Conservation (phyloP, 2,888 invertebrate species). For the Hyposoter dolosus region DNA sequence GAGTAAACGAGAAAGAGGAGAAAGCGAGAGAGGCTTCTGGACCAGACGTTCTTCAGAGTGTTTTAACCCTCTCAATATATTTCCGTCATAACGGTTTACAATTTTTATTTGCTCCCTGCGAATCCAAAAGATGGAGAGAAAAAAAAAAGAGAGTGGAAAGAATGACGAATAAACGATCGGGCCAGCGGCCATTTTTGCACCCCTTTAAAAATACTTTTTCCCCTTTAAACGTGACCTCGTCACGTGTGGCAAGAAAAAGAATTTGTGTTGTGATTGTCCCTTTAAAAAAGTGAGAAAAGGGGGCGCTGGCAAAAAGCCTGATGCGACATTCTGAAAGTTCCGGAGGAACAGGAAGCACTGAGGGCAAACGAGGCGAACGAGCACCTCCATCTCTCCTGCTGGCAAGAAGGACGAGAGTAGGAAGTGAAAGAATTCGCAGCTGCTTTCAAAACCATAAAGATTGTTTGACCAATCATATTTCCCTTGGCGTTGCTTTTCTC, state of each 20-base stretch:
- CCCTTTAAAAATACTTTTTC: constrained; percentile 9
- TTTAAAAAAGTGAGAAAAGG: constrained; percentile 45
- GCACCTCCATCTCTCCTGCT: not conserved
- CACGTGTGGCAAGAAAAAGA: constrained; percentile 24
- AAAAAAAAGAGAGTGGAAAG: not conserved
- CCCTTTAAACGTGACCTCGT: constrained; percentile 53
- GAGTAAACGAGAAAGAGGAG: constrained; percentile 37
- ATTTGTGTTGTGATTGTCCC: constrained; percentile 30
- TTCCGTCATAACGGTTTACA: constrained; percentile 57
- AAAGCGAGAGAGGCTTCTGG: constrained; percentile 8
- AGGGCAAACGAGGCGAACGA: constrained; percentile 21
- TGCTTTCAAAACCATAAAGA: constrained; percentile 68
- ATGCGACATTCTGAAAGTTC: constrained; percentile 50
- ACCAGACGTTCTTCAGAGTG: not conserved
- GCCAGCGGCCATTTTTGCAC: constrained; percentile 32
- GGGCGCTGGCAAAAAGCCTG: constrained; percentile 15
- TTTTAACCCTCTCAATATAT: constrained; percentile 47
- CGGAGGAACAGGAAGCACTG: constrained; percentile 49
- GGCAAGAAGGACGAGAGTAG: constrained; percentile 67
- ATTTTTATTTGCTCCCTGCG: constrained; percentile 12
- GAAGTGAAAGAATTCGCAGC: constrained; percentile 71
- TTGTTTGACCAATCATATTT: constrained; percentile 67
- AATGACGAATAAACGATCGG: constrained; percentile 21
- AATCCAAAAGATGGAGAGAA: constrained; percentile 34
- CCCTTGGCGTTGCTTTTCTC: constrained; percentile 69